Base-by-base conservation (phyloP, 2,888 invertebrate genomes). In the Gibbula magus region DNA sequence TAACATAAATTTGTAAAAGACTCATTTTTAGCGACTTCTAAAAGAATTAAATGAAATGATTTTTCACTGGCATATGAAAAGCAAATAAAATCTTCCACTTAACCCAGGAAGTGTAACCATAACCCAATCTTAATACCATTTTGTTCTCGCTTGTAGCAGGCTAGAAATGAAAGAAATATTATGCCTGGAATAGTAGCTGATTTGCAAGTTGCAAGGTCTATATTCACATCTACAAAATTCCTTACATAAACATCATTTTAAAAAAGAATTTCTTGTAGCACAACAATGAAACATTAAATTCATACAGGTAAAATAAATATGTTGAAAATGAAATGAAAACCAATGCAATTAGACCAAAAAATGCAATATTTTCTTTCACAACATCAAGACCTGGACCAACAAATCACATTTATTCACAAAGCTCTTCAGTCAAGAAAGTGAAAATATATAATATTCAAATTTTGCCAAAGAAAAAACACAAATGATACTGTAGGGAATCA, bases 141-240 rank as follows among this genome's bases (percentile, higher is more conserved):
- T 61, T 61, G 22, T 61, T 61, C 61, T 61, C 61, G 61, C 61
- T 61, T 61, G 61, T 29, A 29, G 61, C 29, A 8, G 61, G 61
- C 61, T 61, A 61, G 61, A 61, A 61, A 61, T 25, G 61, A 61
- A 61, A 61, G 20, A 61, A 61, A 61, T 25, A 61, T 61, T 61
- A n/a, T 61, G 25, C 45, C 5, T 4, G 5, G 45, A 45, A 7
- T 45, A 10, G 13, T 8, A 45, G 35, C 2, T n/a, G n/a, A n/a
- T n/a, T n/a, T n/a, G n/a, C n/a, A n/a, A n/a, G n/a, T n/a, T n/a
- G n/a, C n/a, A n/a, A n/a, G n/a, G n/a, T n/a, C n/a, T n/a, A n/a
- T n/a, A n/a, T n/a, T n/a, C n/a, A n/a, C n/a, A n/a, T n/a, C n/a
- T n/a, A n/a, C n/a, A n/a, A n/a, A n/a, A n/a, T n/a, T n/a, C n/a